These are phyloP conservation scores for Pachypanchax playfairii DNA, from an alignment of 2,113 vertebrate genomes.

Conservation along the genomic window DNA sequence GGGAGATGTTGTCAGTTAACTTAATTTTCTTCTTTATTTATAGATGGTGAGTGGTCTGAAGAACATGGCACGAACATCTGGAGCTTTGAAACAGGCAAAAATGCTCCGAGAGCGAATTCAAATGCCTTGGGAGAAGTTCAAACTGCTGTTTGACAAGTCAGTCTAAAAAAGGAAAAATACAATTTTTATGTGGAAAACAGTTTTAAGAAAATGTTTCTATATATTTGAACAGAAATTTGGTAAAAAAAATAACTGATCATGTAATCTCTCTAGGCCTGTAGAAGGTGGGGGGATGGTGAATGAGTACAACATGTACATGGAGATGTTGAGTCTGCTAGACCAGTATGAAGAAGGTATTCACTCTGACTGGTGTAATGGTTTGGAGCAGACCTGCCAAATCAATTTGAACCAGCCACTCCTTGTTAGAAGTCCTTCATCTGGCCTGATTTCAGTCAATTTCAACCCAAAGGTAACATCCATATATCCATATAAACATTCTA, in stretches of 20 bases:
- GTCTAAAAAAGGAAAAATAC: too few relatives aligned
- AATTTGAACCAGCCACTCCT: slow-evolving; percentile 83
- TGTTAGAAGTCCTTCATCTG: slow-evolving; percentile 66
- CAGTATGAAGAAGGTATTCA: slow-evolving; percentile 77
- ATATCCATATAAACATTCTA: too few relatives aligned
- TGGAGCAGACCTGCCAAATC: slow-evolving; percentile 79
- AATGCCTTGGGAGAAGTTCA: slow-evolving; percentile 79
- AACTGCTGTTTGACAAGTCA: slow-evolving; percentile 73
- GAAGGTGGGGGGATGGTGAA: slow-evolving; percentile 64
- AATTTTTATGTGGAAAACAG: too few relatives aligned
- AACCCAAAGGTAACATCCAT: slow-evolving; percentile 75
- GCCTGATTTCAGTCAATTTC: slow-evolving; percentile 84
- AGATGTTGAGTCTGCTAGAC: slow-evolving; percentile 79
- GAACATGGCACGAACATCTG: slow-evolving; percentile 81
- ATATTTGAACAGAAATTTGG: not conserved
- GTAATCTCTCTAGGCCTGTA: slow-evolving; percentile 57
- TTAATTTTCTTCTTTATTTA: slow-evolving; percentile 31
- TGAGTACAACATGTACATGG: slow-evolving; percentile 75
- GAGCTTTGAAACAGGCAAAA: slow-evolving; percentile 81
- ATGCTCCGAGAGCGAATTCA: slow-evolving; percentile 79
- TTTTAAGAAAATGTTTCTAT: not conserved
- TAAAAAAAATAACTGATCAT: not conserved
- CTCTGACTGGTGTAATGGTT: slow-evolving; percentile 76
- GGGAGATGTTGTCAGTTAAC: not conserved
- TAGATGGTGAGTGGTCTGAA: slow-evolving; percentile 77